Base-by-base conservation (phyloP, 2,113 vertebrate genomes). In the Todiramphus chloris region DNA sequence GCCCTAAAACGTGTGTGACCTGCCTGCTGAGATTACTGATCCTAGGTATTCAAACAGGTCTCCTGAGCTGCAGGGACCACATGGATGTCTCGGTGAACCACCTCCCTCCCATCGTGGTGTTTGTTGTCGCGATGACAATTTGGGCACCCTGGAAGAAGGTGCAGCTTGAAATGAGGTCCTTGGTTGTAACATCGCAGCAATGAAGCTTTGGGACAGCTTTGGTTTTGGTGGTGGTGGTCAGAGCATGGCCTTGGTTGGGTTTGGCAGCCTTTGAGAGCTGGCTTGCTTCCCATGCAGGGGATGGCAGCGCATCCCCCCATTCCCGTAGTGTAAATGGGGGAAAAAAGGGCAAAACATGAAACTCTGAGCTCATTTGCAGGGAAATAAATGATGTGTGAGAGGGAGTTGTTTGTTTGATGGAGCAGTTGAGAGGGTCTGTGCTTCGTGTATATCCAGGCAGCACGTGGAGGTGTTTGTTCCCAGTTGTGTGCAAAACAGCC, bases 61-160 rank as follows among this genome's bases (percentile, higher is more conserved):
- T 62, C 24, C n/a, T 58, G 50, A 90, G 33, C 63, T 62, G 19
- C 35, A 33, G 44, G 39, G 59, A 24, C 44, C 35, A 3, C 17
- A 35, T 51, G 31, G 20, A 8, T 77, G 37, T 69, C 48, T 73
- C 19, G 73, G 0, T 4, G 9, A 68, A 62, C 39, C 53, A n/a
- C 5, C 5, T 83, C 23, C 20, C 19, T 51, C 14, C 21, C 2
- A 1, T 85, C 13, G 0, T 2, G 43, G 35, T 3, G 7, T 60
- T 86, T 2, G 2, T 63, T 78, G 27, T 19, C 78, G 46, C 0
- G 6, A 5, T 74, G 13, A 59, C 7, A 15, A 8, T n/a, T 50
- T 68, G 53, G 48, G 37, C 23, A 53, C 17, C 20, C 20, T 86
- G 59, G 14, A 79, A 80, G 16, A 72, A 83, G 28, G 20, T 76